Evolutionary conservation across 2,113 vertebrate species (phyloP).

Genomic region (Bostrychus sinensis): DNA sequence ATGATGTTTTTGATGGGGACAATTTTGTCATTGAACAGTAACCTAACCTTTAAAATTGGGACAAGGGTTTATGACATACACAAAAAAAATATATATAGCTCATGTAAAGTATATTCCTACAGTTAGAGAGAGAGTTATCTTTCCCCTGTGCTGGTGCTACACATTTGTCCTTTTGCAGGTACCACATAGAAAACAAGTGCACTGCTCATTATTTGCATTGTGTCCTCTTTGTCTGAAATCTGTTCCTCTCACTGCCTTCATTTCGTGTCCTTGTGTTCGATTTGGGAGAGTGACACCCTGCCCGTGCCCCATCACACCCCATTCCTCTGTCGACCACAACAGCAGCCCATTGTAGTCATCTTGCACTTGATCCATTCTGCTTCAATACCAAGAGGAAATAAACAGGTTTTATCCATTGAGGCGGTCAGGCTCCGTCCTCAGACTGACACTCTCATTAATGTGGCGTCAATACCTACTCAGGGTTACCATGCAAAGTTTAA

Average conservation of each 20-base stretch:
- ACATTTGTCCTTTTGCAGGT: too few species aligned
- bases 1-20: too few species aligned
- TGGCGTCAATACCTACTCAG: not conserved
- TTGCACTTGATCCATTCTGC: not conserved
- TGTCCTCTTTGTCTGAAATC: not conserved
- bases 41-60: too few species aligned
- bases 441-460: constrained; percentile 6
- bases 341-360: not conserved
- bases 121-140: too few species aligned
- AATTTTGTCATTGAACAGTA: too few species aligned
- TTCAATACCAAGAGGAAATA: constrained; percentile 1
- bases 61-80: too few species aligned
- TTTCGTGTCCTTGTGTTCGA: constrained; percentile 4
- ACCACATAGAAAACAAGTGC: not conserved
- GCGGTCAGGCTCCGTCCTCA: not conserved
- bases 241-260: not conserved
- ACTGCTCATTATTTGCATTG: not conserved
- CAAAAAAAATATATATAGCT: too few species aligned
- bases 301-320: too few species aligned
- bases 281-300: not conserved
- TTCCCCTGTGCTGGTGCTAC: too few species aligned
- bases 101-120: too few species aligned
- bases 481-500: not conserved
- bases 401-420: constrained; percentile 3
- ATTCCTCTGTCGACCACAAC: not conserved